Evolutionary conservation across 2,888 invertebrate species (phyloP).

Genomic region (Lepidocyrtoides sp.): DNA sequence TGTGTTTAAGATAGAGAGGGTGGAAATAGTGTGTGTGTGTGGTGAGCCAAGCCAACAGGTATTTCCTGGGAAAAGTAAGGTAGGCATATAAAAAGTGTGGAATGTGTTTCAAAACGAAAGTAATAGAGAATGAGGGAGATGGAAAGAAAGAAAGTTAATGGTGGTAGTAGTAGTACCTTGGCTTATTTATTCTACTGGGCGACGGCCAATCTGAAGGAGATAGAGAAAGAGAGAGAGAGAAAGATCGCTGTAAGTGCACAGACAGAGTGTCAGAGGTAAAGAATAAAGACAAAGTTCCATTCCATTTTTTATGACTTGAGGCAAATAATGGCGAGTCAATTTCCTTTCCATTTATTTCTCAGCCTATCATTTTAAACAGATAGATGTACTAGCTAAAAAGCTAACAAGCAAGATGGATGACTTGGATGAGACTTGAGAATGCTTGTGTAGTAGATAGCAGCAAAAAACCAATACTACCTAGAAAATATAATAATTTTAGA

Average conservation of each 20-base stretch:
- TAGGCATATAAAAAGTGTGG: not conserved
- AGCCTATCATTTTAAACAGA: not conserved
- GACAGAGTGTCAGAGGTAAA: not conserved
- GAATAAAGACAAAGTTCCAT: not conserved
- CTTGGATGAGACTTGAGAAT: too few relatives aligned
- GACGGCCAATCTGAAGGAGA: not conserved
- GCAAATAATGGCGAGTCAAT: not conserved
- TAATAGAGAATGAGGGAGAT: too few relatives aligned
- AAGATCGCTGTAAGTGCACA: not conserved
- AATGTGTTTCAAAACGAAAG: too few relatives aligned
- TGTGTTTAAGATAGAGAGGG: too few relatives aligned
- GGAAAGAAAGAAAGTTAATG: not conserved
- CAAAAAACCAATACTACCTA: too few relatives aligned
- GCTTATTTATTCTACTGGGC: not conserved
- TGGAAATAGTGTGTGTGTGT: not conserved
- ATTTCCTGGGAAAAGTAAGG: not conserved
- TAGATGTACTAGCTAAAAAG: not conserved
- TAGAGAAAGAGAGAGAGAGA: not conserved
- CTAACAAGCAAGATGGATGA: too few relatives aligned
- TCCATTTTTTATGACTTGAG: not conserved
- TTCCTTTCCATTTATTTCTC: not conserved
- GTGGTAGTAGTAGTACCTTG: not conserved
- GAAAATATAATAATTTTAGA: too few relatives aligned
- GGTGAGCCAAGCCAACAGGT: slow-evolving; percentile 27
- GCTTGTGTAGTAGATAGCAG: too few relatives aligned